Base-by-base conservation (phyloP, 2,113 vertebrate species). In the Limnothrissa miodon region DNA sequence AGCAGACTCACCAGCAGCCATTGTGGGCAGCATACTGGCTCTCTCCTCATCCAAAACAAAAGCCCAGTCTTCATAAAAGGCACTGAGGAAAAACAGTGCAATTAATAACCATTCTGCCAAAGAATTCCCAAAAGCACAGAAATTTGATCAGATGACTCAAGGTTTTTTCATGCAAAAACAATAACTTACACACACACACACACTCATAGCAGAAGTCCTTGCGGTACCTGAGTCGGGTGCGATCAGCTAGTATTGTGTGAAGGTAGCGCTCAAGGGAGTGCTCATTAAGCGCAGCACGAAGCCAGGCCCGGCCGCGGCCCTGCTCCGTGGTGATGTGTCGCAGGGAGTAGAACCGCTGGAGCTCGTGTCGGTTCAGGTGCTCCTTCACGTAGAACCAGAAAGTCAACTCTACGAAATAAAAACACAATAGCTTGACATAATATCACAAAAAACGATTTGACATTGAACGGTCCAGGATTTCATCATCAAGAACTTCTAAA, bases 301-400 rank as follows among this genome's bases (percentile, higher is more conserved):
- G 94, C 98, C 98, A 99, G 17, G 98, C 97, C 0, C 98, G 96
- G 48, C 97, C 97, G 0, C 98, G 93, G 23, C 98, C 98, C 4
- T 94, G 93, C 81, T 99, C 98, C 0, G 97, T 96, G 0, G 90
- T 90, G 86, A 99, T 99, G 83, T 96, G 94, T 46, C 83, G 94
- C 81, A 99, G 94, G 0, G 97, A 94, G 91, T 96, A 96, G 89
- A 99, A 99, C 62, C 97, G 96, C 83, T 99, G 98, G 45, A 97
- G 92, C 87, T 99, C 98, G 4, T 99, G 98, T 39, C 95, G 96
- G 92, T 95, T 98, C 86, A 99, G 94, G 62, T 98, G 96, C 85
- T 99, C 98, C 86, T 97, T 99, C 91, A 98, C 97, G 0, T 98
- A 97, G 85, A 96, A 95, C 98, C 98, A 99, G 92, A 98, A 99